Evolutionary conservation across 2,888 invertebrate species (phyloP), one percentile per base, ranked within the genome.

Genomic region (Trypoxylon attenuatum): DNA sequence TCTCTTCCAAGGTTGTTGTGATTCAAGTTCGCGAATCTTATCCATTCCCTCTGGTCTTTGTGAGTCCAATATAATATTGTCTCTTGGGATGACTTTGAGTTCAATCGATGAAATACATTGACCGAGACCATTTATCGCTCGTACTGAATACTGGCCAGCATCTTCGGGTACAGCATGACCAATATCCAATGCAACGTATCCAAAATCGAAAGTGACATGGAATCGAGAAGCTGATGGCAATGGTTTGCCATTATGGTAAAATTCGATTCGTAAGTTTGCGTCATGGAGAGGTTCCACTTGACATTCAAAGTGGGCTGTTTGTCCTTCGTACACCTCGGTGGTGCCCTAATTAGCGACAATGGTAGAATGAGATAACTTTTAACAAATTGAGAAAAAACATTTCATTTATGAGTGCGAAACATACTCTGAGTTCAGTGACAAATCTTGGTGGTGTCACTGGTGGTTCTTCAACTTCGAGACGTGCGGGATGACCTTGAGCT

Each of bases 191-290:
- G 97, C 96, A 76, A 98, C 96, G 80, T 98, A 98, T 80, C 99
- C 99, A 89, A 99, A 98, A 89, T 99, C 98, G 87, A 97, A 96
- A 77, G 96, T 96, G 82, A 96, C 95, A 88, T 96, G 96, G 92
- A 96, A 96, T 82, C 96, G 91, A 67, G 95, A 92, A 56, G 95
- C 97, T 70, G 96, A 96, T 84, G 94, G 94, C 82, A 97, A 89
- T 52, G 96, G 95, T 87, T 96, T 95, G 66, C 96, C 97, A 83
- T 97, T 96, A 82, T 96, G 96, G 84, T 94, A 96, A 88, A 96
- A 96, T 86, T 96, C 96, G 79, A 96, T 94, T 68, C 95, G 91
- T 59, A 97, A 88, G 83, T 95, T 96, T 0, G 96, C 94, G 87
- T 96, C 96, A 80, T 96, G 96, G 46, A 96, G 92, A 33, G 96